These are phyloP conservation scores for Dasyurus viverrinus DNA, from an alignment of 2,113 vertebrate species.

Conservation along the genomic window DNA sequence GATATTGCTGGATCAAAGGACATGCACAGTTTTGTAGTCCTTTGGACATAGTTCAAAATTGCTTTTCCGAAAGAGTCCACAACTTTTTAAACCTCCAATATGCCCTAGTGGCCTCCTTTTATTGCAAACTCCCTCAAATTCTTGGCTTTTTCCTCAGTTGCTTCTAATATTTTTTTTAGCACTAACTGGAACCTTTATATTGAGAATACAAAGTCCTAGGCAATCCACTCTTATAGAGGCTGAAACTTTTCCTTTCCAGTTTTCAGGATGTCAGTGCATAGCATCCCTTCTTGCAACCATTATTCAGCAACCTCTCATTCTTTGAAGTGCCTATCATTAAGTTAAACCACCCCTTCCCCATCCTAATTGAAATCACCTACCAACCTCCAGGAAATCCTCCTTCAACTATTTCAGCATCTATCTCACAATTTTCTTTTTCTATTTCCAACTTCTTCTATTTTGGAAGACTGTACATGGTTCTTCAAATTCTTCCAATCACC, in stretches of 20 bases:
- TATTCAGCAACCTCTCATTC: neutral
- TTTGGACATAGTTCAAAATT: too few species aligned
- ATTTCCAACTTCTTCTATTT: neutral
- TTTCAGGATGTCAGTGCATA: neutral
- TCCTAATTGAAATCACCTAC: neutral
- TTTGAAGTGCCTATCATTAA: neutral
- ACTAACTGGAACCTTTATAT: neutral
- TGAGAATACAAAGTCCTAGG: neutral
- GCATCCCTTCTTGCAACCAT: neutral
- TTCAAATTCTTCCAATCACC: neutral
- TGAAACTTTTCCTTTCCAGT: neutral
- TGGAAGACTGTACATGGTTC: neutral
- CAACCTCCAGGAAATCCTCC: neutral
- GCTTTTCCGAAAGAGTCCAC: too few species aligned
- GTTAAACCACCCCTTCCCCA: neutral
- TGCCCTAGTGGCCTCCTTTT: neutral
- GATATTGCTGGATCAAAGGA: too few species aligned
- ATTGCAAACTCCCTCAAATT: neutral
- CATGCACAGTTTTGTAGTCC: too few species aligned
- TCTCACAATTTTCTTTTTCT: neutral
- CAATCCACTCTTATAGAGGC: neutral
- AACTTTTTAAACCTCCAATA: neutral
- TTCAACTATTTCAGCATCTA: neutral
- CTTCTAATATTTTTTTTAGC: neutral
- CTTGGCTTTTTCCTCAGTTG: slow-evolving; percentile 24